Percentiles rank a stretch among this genome's conserved stretches.
Evolutionary conservation across 2,113 vertebrate species (phyloP).

Genomic region (Psittacara wagleri): DNA sequence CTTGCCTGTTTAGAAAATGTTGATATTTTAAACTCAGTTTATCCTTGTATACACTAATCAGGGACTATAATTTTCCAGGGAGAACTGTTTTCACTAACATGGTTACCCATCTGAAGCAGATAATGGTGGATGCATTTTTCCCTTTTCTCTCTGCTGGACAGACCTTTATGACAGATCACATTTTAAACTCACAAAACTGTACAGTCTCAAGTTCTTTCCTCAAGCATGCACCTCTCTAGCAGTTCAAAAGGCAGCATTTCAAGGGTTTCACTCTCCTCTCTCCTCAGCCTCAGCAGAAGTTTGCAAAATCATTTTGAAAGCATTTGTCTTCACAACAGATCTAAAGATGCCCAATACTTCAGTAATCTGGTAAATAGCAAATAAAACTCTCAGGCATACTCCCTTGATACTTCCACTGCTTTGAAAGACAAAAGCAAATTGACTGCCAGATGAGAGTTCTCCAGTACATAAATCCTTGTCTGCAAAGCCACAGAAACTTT

Average conservation of each 20-base stretch:
- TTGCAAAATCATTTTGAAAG: constrained; percentile 55
- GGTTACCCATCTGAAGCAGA: background rate
- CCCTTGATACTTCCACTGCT: constrained; percentile 58
- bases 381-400: constrained; percentile 44
- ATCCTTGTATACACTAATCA: background rate
- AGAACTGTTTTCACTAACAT: background rate
- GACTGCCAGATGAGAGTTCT: constrained; percentile 64
- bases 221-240: background rate
- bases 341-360: constrained; percentile 43
- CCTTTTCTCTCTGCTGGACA: background rate
- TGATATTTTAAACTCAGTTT: background rate
- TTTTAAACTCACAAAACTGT: background rate
- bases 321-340: constrained; percentile 40
- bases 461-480: constrained; percentile 65
- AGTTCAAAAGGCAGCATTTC: constrained; percentile 16
- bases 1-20: background rate
- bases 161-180: background rate
- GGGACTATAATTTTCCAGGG: background rate
- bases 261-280: constrained; percentile 30
- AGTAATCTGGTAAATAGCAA: constrained; percentile 61
- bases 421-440: constrained; percentile 70
- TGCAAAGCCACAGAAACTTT: constrained; percentile 66
- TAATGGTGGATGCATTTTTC: background rate
- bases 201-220: background rate
- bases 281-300: constrained; percentile 7